Evolutionary conservation across 1,140 invertebrate genomes (phyloP), one percentile per base, ranked within the genome.

Genomic region (Mesaphorura yosii): DNA sequence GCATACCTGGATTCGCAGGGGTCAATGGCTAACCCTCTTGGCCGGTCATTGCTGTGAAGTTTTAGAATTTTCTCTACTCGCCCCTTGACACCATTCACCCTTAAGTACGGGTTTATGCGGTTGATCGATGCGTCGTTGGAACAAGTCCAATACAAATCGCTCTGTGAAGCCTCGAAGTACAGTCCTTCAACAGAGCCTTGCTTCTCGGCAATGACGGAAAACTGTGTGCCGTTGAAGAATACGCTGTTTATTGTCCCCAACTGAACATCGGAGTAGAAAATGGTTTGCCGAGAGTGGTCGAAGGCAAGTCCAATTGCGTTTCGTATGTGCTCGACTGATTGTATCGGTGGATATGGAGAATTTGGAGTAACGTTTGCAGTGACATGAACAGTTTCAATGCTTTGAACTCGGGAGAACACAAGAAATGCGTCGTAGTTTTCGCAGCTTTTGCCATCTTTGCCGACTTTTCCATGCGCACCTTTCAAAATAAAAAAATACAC

Each of bases 261-360:
- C 64, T 88, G 84, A 58, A 91, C 88, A 67, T 91, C 88, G 1
- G 86, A 89, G 70, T 87, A 92, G 70, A 86, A 91, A 19, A 91
- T 69, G 40, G 77, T 68, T 49, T 79, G 70, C 2, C 70, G 70
- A 51, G 71, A 70, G 66, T 86, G 88, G 70, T 89, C 84, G 68
- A 82, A 87, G 2, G 83, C 76, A 5, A 93, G 72, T 26, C 83
- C 85, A 63, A 91, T 88, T 3, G 86, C 85, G 70, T 90, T 89
- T 40, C 82, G 73, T 75, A 90, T 83, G 51, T 79, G 67, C 2
- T 77, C 75, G 48, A 74, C 75, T 60, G 83, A 78, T 52, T 79
- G 74, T 27, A 91, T 85, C n/a, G 76, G 72, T 31, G 78, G 76
- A 55, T 83, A 79, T 0, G 87, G 86, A 26, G 83, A 75, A 65